Conservation (phyloP, 1,140 invertebrate genomes). For the Rhagoletis zephyria region DNA sequence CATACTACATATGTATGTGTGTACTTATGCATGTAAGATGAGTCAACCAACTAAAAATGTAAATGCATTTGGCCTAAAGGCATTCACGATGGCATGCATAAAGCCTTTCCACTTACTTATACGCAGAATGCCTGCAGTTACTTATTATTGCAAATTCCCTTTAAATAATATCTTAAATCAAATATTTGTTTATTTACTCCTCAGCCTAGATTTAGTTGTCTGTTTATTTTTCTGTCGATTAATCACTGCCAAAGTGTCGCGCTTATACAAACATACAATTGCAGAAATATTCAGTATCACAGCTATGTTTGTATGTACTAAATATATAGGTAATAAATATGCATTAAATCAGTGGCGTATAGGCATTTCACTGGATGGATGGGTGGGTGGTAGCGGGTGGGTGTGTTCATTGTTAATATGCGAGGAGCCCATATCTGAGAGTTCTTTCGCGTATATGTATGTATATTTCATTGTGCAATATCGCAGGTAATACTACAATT, state of each 20-base stretch:
- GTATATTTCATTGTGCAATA: neutral
- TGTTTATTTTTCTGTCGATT: constrained; percentile 2
- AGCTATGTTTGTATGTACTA: too few species aligned
- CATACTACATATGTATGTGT: too few species aligned
- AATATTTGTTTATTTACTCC: constrained; percentile 5
- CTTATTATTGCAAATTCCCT: neutral
- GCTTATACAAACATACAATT: neutral
- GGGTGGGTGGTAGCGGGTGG: neutral
- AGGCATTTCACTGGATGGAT: neutral
- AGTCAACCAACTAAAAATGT: too few species aligned
- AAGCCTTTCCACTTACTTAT: too few species aligned
- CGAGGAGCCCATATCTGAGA: neutral
- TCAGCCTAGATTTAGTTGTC: constrained; percentile 15
- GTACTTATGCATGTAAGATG: too few species aligned
- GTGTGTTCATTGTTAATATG: neutral
- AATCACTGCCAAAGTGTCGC: neutral
- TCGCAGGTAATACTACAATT: neutral
- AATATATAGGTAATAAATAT: too few species aligned
- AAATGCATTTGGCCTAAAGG: too few species aligned
- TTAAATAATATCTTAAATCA: neutral
- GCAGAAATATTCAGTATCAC: too few species aligned
- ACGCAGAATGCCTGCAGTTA: neutral
- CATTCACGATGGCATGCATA: too few species aligned
- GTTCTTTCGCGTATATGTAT: neutral
- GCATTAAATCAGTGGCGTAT: too few species aligned